Percentiles rank a stretch among this genome's conserved stretches.
Conservation (phyloP, 53 echinoderm and acorn worm genomes). For the Holothuria scabra region DNA sequence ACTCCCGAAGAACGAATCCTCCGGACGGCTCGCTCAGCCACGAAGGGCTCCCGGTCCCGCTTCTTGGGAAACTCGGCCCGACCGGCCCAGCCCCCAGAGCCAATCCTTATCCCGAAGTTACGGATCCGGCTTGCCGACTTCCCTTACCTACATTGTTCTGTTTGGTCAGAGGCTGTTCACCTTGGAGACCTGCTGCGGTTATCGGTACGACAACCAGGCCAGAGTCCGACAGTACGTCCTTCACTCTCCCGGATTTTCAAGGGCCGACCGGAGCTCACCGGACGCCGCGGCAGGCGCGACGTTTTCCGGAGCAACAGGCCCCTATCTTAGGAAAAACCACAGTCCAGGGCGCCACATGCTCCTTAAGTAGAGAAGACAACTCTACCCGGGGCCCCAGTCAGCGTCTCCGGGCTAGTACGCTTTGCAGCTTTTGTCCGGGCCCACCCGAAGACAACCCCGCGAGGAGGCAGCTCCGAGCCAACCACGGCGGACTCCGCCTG, state of each 20-base stretch:
- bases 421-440: no score
- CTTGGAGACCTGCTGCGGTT: slow-evolving; percentile 89
- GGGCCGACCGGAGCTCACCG: slow-evolving; percentile 76
- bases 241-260: slow-evolving; percentile 77
- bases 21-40: not conserved
- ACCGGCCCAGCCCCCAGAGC: slow-evolving; percentile 67
- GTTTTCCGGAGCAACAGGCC: slow-evolving; percentile 68
- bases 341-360: slow-evolving; percentile 51
- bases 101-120: slow-evolving; percentile 78
- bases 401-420: slow-evolving; percentile 76
- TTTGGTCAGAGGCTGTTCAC: slow-evolving; percentile 84
- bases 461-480: no score
- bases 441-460: no score
- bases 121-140: slow-evolving; percentile 61
- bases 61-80: slow-evolving; percentile 43
- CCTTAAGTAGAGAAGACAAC: slow-evolving; percentile 83
- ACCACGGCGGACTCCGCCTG: no score
- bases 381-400: slow-evolving; percentile 89
- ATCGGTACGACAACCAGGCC: slow-evolving; percentile 85
- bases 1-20: no score
- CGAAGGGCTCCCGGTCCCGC: slow-evolving; percentile 2
- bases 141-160: slow-evolving; percentile 85
- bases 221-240: slow-evolving; percentile 72
- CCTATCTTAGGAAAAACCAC: slow-evolving; percentile 65
- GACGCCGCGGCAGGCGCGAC: slow-evolving; percentile 84